A percentile compares a stretch with the other conserved stretches of the same genome.
phyloP scores from a whole-genome alignment of 37 sponge, comb jelly and placozoan genomes.

The Crambe crambe region DNA sequence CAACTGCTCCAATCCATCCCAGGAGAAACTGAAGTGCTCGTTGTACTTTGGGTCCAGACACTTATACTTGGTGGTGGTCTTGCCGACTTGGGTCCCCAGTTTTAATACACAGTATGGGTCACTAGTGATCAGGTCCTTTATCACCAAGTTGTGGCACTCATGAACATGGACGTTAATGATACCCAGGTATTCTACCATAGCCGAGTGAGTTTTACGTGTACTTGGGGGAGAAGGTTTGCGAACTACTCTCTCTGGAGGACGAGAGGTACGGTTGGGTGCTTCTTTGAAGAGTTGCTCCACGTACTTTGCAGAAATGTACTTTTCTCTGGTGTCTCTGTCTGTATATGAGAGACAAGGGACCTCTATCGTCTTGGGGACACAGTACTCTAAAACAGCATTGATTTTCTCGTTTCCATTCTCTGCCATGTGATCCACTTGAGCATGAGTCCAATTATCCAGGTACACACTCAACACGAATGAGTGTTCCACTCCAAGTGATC shows the following conservation, averaged over 20 bases:
- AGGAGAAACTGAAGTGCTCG: constrained; percentile 81
- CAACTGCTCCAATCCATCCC: constrained; percentile 72
- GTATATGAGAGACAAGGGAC: constrained; percentile 74
- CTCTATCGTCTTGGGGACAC: constrained; percentile 77
- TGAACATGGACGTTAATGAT: constrained; percentile 65
- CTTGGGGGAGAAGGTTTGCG: constrained; percentile 11
- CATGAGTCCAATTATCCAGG: constrained; percentile 70
- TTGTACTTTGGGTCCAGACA: constrained; percentile 70
- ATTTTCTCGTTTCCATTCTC: constrained; percentile 58
- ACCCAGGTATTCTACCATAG: constrained; percentile 82
- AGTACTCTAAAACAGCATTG: constrained; percentile 69
- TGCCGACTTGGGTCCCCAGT: constrained; percentile 66
- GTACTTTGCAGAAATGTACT: constrained; percentile 81
- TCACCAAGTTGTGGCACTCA: constrained; percentile 47
- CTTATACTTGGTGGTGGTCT: constrained; percentile 67
- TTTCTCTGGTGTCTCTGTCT: constrained; percentile 69
- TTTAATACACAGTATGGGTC: constrained; percentile 75
- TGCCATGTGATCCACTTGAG: constrained; percentile 71
- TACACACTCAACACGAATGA: constrained; percentile 77
- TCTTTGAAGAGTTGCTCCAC: constrained; percentile 62
- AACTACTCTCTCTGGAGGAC: constrained; percentile 55
- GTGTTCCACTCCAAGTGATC: constrained; percentile 72
- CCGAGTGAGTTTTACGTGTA: constrained; percentile 2
- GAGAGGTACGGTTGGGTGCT: constrained; percentile 18
- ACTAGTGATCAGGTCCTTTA: constrained; percentile 68